phyloP scores from a whole-genome alignment of 2,797 vertebrate genomes.

The Geranospiza caerulescens region DNA sequence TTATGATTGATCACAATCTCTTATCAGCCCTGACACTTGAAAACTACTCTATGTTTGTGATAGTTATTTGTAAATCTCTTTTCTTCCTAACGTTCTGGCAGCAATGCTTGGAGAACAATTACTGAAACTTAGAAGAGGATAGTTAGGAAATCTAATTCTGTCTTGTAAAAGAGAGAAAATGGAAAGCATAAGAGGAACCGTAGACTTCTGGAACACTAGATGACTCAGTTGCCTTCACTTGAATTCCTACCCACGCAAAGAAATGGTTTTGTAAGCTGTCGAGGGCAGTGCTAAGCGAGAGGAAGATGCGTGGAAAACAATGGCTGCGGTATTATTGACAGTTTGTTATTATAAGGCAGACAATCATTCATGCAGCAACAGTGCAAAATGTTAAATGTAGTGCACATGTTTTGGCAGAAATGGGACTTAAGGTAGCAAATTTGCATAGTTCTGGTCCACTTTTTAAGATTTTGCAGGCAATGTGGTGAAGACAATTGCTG shows the following conservation, averaged over 20 bases:
- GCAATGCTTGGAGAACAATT: background rate
- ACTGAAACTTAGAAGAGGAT: background rate
- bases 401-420: background rate
- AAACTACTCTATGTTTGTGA: conserved; percentile 25
- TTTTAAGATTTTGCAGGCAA: background rate
- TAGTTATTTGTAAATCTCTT: conserved; percentile 15
- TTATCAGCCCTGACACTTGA: conserved; percentile 8
- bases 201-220: background rate
- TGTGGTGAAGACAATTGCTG: background rate
- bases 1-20: conserved; percentile 34
- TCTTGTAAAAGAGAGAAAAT: background rate
- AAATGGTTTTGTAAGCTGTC: background rate
- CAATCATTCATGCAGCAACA: background rate
- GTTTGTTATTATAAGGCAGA: background rate
- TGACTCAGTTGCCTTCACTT: conserved; percentile 4
- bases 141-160: background rate
- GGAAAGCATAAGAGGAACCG: background rate
- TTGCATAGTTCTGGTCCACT: background rate
- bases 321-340: background rate
- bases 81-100: background rate
- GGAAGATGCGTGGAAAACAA: background rate
- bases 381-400: background rate
- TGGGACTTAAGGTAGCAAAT: background rate
- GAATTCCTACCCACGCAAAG: background rate
- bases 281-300: background rate